Conservation (phyloP, 2,113 vertebrate species). For the Tilapia sparmanii region DNA sequence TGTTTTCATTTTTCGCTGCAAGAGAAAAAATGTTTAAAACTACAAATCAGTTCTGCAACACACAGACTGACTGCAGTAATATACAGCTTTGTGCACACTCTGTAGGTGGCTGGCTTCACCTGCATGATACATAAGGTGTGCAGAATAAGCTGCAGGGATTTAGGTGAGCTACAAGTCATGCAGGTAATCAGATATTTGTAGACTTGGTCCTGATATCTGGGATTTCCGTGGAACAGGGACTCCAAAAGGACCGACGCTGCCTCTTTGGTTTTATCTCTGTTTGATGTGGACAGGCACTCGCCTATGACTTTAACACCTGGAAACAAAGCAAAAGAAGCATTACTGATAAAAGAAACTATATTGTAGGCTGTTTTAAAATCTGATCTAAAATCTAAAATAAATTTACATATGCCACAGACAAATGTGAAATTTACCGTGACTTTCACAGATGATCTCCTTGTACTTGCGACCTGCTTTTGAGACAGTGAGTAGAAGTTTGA, state of each 20-base stretch:
- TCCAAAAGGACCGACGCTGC: slow-evolving; percentile 68
- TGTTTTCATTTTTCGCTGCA: slow-evolving; percentile 59
- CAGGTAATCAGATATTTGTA: slow-evolving; percentile 75
- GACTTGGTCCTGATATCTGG: slow-evolving; percentile 78
- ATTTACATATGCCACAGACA: not conserved
- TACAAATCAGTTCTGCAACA: not conserved
- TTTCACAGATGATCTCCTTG: slow-evolving; percentile 86
- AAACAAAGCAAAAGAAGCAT: not conserved
- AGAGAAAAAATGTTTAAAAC: not conserved
- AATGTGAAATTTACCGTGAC: slow-evolving; percentile 62
- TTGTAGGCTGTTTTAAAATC: rapidly evolving
- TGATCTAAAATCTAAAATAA: not conserved
- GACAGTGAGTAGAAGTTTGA: slow-evolving; percentile 75
- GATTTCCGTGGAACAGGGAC: slow-evolving; percentile 72
- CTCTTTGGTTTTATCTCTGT: slow-evolving; percentile 70
- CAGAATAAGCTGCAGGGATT: slow-evolving; percentile 73
- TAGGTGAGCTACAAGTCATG: slow-evolving; percentile 63
- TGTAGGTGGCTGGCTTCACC: slow-evolving; percentile 52
- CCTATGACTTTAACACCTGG: slow-evolving; percentile 72
- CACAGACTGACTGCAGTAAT: not conserved
- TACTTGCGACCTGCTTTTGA: slow-evolving; percentile 73
- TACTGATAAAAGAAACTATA: not conserved
- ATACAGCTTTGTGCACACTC: not conserved
- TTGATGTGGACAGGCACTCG: slow-evolving; percentile 71
- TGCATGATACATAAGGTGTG: slow-evolving; percentile 68